Conservation (phyloP, 1,140 invertebrate species). For the Lasioglossum albipes region DNA sequence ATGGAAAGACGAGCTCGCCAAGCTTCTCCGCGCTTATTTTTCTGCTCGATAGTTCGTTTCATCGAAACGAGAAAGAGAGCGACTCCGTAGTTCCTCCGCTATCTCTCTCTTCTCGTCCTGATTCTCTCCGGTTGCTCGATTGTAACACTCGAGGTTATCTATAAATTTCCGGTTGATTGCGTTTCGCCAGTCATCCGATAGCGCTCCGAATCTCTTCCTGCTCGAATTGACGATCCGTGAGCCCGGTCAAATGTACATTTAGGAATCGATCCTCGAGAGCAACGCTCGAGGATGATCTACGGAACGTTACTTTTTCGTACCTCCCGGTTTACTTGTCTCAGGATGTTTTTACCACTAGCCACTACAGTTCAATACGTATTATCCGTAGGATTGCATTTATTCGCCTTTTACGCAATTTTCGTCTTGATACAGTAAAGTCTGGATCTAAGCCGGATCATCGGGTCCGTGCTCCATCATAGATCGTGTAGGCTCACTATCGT, state of each 20-base stretch:
- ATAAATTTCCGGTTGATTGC: slow-evolving; percentile 14
- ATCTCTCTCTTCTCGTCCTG: background rate
- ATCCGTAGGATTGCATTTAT: no score
- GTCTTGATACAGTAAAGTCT: no score
- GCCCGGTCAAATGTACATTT: background rate
- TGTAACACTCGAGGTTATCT: slow-evolving; percentile 16
- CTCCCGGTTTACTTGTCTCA: no score
- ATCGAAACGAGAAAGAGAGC: background rate
- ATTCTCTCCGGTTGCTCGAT: background rate
- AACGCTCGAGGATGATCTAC: background rate
- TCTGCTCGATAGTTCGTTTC: background rate
- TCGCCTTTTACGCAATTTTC: no score
- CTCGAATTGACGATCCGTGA: background rate
- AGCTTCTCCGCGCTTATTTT: slow-evolving; percentile 22
- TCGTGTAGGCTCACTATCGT: no score
- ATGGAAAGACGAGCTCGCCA: slow-evolving; percentile 7
- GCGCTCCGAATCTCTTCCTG: background rate
- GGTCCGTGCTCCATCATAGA: no score
- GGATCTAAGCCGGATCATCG: no score
- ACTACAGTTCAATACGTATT: no score
- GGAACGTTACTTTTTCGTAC: background rate
- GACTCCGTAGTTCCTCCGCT: no score
- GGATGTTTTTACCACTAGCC: no score
- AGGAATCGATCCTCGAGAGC: background rate
- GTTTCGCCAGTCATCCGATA: background rate